Conservation (phyloP, 2,797 vertebrate genomes). For the Threskiornis aethiopicus region DNA sequence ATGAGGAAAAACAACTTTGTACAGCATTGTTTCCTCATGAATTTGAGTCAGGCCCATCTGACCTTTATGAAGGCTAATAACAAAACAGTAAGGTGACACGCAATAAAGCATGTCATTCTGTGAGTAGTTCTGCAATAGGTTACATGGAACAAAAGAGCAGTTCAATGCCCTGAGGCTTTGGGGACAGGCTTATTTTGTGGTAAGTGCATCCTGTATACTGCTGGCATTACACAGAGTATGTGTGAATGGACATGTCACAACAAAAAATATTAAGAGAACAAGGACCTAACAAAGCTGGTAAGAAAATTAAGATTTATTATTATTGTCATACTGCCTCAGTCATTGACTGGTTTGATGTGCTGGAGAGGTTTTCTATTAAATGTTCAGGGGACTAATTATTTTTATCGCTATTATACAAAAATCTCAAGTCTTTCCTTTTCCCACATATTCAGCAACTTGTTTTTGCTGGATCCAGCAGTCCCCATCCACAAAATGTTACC, state of each 20-base stretch:
- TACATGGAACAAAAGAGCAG: slow-evolving; percentile 37
- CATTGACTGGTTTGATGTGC: background rate
- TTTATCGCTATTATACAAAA: background rate
- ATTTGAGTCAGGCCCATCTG: slow-evolving; percentile 12
- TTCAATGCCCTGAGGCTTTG: background rate
- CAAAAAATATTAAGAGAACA: background rate
- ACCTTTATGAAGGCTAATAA: slow-evolving; percentile 46
- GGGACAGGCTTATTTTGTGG: background rate
- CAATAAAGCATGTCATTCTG: slow-evolving; percentile 8
- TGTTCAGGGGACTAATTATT: background rate
- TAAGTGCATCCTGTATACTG: background rate
- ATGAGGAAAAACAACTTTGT: background rate
- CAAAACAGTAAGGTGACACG: slow-evolving; percentile 29
- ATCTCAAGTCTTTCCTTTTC: background rate
- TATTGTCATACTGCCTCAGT: background rate
- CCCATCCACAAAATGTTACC: background rate
- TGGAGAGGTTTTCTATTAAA: background rate
- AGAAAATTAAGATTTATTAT: background rate
- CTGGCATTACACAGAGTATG: background rate
- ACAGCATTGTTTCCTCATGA: background rate
- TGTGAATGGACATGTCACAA: background rate
- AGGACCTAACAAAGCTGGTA: background rate
- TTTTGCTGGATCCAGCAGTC: background rate
- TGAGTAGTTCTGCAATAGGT: background rate
- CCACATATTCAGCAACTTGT: background rate